Evolutionary conservation across 2,888 invertebrate species (phyloP), one percentile per base, ranked within the genome.

Genomic region (Micoletzkya japonica): DNA sequence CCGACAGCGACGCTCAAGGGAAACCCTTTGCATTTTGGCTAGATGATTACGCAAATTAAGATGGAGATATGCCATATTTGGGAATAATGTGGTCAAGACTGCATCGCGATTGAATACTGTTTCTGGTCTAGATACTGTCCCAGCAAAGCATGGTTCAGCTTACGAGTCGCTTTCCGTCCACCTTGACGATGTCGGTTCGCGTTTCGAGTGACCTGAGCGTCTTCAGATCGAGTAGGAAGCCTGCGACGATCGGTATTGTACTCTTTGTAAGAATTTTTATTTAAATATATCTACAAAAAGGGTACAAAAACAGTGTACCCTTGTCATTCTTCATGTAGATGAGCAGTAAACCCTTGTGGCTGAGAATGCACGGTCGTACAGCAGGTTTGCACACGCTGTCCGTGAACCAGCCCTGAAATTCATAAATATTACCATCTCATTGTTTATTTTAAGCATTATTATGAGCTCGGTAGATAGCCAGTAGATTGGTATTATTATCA

Each of bases 1-100:
- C 24, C 59, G 69, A n/a, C 69, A 69, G 34, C 69, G 69, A 26
- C 69, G 59, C 69, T 69, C 26, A 30, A 57, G 68, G 32, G 52
- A 32, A 30, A 26, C 17, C 14, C 4, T 58, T 58, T 34, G 26
- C 7, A 30, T n/a, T n/a, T 28, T n/a, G 10, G 6, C 10, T 26
- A 54, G 54, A 54, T 14, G 7, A 24, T 17, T n/a, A 54, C 26
- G 49, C 49, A 14, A 44, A 14, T 17, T 17, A 14, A 44, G 49
- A n/a, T n/a, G n/a, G n/a, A n/a, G n/a, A n/a, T n/a, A n/a, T n/a
- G n/a, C n/a, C n/a, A n/a, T n/a, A n/a, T n/a, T n/a, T n/a, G n/a
- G n/a, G n/a, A n/a, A n/a, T 17, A 39, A 39, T 17, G 7, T 17
- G 39, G 17, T 39, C 10, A 17, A 39, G 7, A 17, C 17, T 39